phyloP scores from a whole-genome alignment of 2,113 vertebrate genomes.

The Capreolus pygargus region DNA sequence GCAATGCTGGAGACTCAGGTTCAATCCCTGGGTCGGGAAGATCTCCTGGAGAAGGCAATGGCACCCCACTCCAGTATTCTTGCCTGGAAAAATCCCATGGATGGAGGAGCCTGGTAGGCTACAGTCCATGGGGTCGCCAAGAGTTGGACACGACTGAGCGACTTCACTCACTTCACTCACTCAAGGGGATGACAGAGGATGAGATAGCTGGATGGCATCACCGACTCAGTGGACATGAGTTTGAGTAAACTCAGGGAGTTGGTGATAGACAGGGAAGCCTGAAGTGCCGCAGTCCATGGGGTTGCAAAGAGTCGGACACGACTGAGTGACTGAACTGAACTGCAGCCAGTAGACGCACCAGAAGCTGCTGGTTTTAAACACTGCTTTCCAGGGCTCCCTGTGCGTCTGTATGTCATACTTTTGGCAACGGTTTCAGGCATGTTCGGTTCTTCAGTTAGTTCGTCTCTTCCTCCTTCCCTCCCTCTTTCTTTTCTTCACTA shows the following conservation, averaged over 20 bases:
- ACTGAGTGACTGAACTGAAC: background rate
- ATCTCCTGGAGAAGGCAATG: too few species aligned
- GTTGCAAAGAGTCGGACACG: background rate
- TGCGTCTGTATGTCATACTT: background rate
- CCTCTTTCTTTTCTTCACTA: background rate
- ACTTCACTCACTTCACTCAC: too few species aligned
- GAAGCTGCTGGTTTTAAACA: background rate
- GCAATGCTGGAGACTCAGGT: too few species aligned
- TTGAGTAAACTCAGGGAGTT: background rate
- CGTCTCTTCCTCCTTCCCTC: background rate
- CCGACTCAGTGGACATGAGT: fast-evolving
- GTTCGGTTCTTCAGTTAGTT: background rate
- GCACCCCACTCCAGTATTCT: too few species aligned
- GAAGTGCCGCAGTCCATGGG: background rate
- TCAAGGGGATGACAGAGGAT: background rate
- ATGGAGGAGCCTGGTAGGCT: too few species aligned
- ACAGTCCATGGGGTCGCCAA: too few species aligned
- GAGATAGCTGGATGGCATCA: background rate
- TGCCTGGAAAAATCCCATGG: too few species aligned
- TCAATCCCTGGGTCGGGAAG: too few species aligned
- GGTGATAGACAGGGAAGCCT: background rate
- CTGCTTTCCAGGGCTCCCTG: background rate
- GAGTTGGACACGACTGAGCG: too few species aligned
- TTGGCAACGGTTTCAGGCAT: background rate
- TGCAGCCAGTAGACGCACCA: background rate